phyloP scores from a whole-genome alignment of 2,888 invertebrate genomes.

The Cerastis rubricosa region DNA sequence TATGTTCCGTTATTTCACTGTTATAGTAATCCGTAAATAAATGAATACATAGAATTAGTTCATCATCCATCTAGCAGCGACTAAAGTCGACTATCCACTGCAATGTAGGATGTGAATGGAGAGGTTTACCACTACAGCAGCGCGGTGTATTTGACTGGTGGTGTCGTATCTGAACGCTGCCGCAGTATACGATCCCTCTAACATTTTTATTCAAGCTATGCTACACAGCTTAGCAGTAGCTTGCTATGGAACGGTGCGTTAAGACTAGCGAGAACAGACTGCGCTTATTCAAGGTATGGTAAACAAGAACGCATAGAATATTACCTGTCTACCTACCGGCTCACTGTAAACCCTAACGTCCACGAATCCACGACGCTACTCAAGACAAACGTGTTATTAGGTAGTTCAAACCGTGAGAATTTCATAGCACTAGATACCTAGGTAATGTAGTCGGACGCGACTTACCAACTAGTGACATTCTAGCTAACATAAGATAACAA shows the following conservation, averaged over 20 bases:
- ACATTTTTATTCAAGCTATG: neutral
- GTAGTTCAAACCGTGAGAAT: too few relatives aligned
- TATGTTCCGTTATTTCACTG: neutral
- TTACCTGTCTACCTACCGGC: neutral
- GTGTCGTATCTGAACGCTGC: neutral
- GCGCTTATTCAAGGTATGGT: conserved; percentile 28
- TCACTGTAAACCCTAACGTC: too few relatives aligned
- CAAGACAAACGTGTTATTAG: too few relatives aligned
- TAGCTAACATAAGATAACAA: too few relatives aligned
- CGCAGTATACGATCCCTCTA: neutral
- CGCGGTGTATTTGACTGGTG: neutral
- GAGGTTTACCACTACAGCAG: neutral
- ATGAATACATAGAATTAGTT: conserved; percentile 7
- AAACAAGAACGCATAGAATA: conserved; percentile 14
- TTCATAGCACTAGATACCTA: too few relatives aligned
- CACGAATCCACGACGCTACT: too few relatives aligned
- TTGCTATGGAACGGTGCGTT: neutral
- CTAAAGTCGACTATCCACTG: conserved; percentile 4
- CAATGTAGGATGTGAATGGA: neutral
- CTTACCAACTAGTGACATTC: too few relatives aligned
- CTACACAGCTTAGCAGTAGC: neutral
- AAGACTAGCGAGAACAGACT: conserved; percentile 16
- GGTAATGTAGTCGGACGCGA: too few relatives aligned
- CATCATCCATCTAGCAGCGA: neutral
- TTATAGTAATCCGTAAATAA: neutral